Evolutionary conservation across 2,113 vertebrate species (phyloP).

Genomic region (Lamprologus callipterus): DNA sequence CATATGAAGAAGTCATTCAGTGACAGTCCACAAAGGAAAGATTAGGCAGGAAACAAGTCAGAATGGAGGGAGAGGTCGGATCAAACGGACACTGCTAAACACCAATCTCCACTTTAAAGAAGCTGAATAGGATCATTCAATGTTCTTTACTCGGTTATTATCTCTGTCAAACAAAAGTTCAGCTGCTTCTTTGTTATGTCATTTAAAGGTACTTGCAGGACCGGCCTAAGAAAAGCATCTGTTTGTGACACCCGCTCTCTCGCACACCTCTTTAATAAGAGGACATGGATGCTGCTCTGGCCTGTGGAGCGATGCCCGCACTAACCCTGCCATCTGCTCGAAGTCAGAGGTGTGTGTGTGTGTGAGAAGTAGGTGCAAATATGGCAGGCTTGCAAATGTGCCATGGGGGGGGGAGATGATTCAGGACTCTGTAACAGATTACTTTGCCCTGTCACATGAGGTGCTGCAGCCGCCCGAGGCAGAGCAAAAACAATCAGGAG

Average conservation of each 20-base stretch:
- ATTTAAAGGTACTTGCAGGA: background rate
- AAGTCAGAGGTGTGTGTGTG: background rate
- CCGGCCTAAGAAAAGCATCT: background rate
- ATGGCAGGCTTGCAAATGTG: background rate
- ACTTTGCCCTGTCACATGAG: background rate
- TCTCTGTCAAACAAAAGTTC: background rate
- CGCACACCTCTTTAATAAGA: background rate
- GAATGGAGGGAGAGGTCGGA: background rate
- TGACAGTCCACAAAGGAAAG: background rate
- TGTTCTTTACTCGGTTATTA: fast-evolving
- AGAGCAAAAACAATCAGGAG: background rate
- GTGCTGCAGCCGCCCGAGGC: background rate
- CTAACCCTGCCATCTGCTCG: constrained; percentile 46
- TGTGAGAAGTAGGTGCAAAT: background rate
- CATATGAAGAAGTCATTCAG: background rate
- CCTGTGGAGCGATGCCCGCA: background rate
- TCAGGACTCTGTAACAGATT: background rate
- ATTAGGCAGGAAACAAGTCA: background rate
- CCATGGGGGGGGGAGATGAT: background rate
- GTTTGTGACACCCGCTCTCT: background rate
- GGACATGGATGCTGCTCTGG: background rate
- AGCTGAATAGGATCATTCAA: background rate
- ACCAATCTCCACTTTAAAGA: background rate
- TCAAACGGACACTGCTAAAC: background rate
- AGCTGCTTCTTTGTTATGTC: background rate